Evolutionary conservation across 2,888 invertebrate genomes (phyloP).

Genomic region (Drosophila suboccidentalis): DNA sequence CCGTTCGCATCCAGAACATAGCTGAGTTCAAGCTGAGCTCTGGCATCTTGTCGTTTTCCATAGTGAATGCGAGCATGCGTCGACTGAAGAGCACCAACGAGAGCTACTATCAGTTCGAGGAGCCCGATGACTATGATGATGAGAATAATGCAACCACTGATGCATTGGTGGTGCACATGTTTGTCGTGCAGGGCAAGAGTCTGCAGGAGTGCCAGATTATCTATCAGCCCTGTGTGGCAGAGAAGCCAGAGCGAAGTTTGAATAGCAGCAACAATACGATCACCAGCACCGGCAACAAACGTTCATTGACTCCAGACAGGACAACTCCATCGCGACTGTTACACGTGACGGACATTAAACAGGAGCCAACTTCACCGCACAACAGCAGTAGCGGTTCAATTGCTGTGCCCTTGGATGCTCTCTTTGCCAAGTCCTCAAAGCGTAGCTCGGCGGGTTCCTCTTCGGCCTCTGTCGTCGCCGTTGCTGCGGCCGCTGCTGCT

Average conservation of each 20-base stretch:
- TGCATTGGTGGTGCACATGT: constrained; percentile 88
- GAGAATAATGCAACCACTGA: constrained; percentile 86
- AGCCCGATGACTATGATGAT: constrained; percentile 88
- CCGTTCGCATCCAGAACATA: constrained; percentile 90
- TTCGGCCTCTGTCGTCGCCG: constrained; percentile 66
- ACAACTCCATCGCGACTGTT: constrained; percentile 32
- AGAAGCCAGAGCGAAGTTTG: constrained; percentile 74
- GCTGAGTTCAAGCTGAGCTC: constrained; percentile 95
- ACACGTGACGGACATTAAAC: constrained; percentile 56
- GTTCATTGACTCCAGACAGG: constrained; percentile 55
- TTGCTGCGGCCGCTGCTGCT: constrained; percentile 70
- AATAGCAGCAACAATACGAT: constrained; percentile 49
- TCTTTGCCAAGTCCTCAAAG: constrained; percentile 74
- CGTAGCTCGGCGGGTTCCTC: constrained; percentile 48
- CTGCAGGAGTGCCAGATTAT: constrained; percentile 93
- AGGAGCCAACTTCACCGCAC: constrained; percentile 57
- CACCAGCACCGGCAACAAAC: constrained; percentile 34
- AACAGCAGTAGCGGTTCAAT: constrained; percentile 48
- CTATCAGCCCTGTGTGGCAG: constrained; percentile 86
- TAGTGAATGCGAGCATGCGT: constrained; percentile 91
- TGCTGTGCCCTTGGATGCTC: constrained; percentile 67
- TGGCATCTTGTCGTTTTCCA: constrained; percentile 95
- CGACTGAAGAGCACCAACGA: constrained; percentile 86
- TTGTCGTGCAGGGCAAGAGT: constrained; percentile 94
- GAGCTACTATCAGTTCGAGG: constrained; percentile 86